Evolutionary conservation across 2,888 invertebrate species (phyloP).

Genomic region (Digitonthophagus gazella): DNA sequence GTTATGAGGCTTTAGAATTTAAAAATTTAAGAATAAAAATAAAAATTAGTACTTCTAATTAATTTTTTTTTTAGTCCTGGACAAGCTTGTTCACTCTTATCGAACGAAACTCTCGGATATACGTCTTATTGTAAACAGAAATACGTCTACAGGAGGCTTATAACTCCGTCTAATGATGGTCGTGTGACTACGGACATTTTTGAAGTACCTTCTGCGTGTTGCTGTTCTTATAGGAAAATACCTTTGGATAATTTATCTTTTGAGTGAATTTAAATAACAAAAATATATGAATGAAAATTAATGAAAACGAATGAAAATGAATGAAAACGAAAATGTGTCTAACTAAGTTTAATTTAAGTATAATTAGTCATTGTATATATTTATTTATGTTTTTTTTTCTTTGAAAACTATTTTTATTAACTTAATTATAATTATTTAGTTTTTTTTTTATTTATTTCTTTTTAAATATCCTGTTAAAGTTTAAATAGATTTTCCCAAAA

Average conservation of each 20-base stretch:
- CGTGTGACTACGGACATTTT: conserved; percentile 55
- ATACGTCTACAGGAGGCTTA: conserved; percentile 56
- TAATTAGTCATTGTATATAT: too few species aligned
- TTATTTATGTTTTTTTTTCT: too few species aligned
- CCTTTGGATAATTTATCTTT: neutral
- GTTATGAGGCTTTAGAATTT: conserved; percentile 40
- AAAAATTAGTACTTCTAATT: conserved; percentile 21
- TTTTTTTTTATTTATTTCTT: too few species aligned
- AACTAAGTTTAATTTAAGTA: too few species aligned
- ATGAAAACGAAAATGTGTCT: too few species aligned
- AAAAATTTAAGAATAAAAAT: neutral
- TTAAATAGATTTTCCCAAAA: too few species aligned
- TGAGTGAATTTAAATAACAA: neutral
- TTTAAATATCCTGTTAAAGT: too few species aligned
- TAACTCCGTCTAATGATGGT: conserved; percentile 55
- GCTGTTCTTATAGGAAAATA: conserved; percentile 54
- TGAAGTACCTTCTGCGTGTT: conserved; percentile 72
- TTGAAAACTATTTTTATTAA: too few species aligned
- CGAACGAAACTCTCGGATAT: conserved; percentile 52
- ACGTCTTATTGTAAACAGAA: conserved; percentile 59
- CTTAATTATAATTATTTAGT: too few species aligned
- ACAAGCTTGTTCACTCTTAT: conserved; percentile 52
- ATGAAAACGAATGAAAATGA: too few species aligned
- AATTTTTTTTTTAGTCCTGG: conserved; percentile 48
- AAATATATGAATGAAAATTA: too few species aligned